These are phyloP conservation scores for Nesogale talazaci DNA, from an alignment of 2,113 vertebrate genomes.

Conservation along the genomic window DNA sequence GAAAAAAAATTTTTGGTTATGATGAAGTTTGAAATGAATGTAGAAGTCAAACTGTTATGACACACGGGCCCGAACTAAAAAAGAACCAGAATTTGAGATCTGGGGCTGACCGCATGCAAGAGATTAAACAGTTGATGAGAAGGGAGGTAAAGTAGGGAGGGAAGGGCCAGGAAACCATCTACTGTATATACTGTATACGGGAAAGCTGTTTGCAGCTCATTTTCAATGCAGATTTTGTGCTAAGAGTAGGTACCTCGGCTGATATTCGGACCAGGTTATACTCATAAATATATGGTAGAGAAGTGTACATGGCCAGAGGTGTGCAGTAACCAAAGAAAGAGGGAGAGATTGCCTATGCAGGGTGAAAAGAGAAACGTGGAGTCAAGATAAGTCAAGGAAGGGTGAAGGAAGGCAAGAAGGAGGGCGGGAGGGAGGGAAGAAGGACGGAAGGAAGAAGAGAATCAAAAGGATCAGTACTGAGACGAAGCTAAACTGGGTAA, in stretches of 20 bases:
- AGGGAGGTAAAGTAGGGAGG: background rate
- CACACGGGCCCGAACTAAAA: background rate
- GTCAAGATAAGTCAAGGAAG: background rate
- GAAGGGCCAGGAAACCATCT: background rate
- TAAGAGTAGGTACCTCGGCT: no score
- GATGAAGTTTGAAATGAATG: background rate
- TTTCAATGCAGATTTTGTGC: no score
- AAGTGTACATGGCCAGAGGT: background rate
- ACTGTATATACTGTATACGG: no score
- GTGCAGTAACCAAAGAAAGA: background rate
- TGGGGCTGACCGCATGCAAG: background rate
- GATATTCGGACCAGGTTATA: no score
- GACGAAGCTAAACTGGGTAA: no score
- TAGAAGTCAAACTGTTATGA: background rate
- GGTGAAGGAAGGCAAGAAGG: background rate
- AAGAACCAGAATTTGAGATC: background rate
- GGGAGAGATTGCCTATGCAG: background rate
- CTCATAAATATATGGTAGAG: no score
- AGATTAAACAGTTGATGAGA: background rate
- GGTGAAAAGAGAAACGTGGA: background rate
- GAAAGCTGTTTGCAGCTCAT: no score
- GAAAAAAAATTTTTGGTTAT: background rate
- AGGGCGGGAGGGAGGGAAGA: no score
- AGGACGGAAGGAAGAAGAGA: no score
- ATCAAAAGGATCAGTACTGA: no score